phyloP scores from a whole-genome alignment of 2,113 vertebrate species.

The Rhabdornis inornatus region DNA sequence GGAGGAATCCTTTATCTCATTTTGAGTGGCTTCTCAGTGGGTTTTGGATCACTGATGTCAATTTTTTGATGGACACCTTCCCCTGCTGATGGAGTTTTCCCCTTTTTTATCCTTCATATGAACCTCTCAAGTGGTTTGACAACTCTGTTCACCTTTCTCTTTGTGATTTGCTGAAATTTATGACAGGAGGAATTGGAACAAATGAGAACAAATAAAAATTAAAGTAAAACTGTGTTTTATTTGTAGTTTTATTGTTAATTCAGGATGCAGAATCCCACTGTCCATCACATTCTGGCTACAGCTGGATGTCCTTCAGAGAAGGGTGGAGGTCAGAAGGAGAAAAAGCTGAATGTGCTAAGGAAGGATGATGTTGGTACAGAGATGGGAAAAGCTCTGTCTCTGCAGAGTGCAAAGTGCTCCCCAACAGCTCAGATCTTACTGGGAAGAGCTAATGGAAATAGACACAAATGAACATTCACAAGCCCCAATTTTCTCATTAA shows the following conservation, averaged over 20 bases:
- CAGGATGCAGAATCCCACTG: not conserved
- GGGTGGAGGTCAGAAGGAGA: not conserved
- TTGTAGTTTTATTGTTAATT: not conserved
- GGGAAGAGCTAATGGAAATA: slow-evolving; percentile 34
- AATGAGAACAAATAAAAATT: not conserved
- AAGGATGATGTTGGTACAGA: not conserved
- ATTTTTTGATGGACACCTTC: not conserved
- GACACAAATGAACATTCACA: slow-evolving; percentile 35
- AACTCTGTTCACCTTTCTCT: not conserved
- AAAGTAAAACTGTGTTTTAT: not conserved
- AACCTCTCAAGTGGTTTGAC: not conserved
- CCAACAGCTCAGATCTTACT: not conserved
- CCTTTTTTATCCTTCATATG: not conserved
- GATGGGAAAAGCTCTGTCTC: slow-evolving; percentile 5
- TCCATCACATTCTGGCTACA: not conserved
- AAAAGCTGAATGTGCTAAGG: not conserved
- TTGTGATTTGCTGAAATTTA: not conserved
- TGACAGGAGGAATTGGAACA: not conserved
- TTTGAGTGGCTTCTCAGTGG: not conserved
- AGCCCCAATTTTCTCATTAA: slow-evolving; percentile 56
- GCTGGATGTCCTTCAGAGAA: not conserved
- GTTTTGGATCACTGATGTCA: not conserved
- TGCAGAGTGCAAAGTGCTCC: not conserved
- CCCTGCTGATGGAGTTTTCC: not conserved
- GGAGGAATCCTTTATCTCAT: not conserved